phyloP scores from a whole-genome alignment of 1,140 invertebrate species.

The Gonatopus flavifemur region DNA sequence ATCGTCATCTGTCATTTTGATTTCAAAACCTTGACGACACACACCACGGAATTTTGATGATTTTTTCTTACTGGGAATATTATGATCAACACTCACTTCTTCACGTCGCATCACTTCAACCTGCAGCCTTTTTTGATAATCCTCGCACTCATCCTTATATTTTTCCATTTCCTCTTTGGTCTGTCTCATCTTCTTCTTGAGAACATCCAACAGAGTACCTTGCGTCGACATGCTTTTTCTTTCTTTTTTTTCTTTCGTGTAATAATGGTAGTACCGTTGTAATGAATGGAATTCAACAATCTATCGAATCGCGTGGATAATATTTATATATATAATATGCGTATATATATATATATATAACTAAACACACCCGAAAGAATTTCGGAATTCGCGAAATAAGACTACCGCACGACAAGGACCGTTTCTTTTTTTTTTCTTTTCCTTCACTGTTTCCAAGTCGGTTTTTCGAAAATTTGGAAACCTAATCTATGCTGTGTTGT shows the following conservation, averaged over 20 bases:
- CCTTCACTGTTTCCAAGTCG: background rate
- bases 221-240: constrained; percentile 81
- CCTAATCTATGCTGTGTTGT: no score
- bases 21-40: no score
- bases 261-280: background rate
- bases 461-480: no score
- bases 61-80: no score
- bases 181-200: constrained; percentile 99
- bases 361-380: background rate
- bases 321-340: background rate
- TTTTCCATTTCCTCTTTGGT: constrained; percentile 97
- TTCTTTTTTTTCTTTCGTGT: constrained; percentile 3
- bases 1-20: no score
- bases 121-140: constrained; percentile 87
- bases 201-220: constrained; percentile 87
- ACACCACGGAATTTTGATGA: no score
- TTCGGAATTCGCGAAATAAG: no score
- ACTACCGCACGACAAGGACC: no score
- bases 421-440: background rate
- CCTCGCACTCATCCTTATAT: constrained; percentile 94
- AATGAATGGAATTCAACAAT: background rate
- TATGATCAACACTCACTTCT: constrained; percentile 79
- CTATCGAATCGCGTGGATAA: background rate
- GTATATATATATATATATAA: background rate
- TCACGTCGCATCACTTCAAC: constrained; percentile 88